phyloP scores from a whole-genome alignment of 2,888 invertebrate species.

The Brassicogethes aeneus region DNA sequence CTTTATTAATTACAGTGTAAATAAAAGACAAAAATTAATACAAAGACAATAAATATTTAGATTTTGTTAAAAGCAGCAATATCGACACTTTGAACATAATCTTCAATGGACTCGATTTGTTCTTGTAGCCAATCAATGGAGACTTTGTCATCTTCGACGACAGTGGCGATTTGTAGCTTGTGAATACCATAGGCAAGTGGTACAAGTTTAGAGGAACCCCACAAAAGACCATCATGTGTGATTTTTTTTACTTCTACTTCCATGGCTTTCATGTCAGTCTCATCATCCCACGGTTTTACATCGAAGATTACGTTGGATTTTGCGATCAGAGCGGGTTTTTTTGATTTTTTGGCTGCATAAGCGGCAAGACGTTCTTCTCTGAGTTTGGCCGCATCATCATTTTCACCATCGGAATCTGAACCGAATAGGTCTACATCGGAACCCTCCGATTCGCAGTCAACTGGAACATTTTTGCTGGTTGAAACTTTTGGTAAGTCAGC shows the following conservation, averaged over 20 bases:
- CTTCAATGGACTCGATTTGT: conserved; percentile 74
- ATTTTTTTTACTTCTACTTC: conserved; percentile 74
- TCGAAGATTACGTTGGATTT: conserved; percentile 93
- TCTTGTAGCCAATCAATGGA: conserved; percentile 83
- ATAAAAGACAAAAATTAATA: not conserved
- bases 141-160: conserved; percentile 94
- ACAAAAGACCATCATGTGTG: conserved; percentile 75
- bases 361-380: conserved; percentile 80
- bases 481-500: not conserved
- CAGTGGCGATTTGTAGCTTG: conserved; percentile 85
- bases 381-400: conserved; percentile 63
- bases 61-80: conserved; percentile 95
- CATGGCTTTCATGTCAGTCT: conserved; percentile 83
- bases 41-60: conserved; percentile 35
- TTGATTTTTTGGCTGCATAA: conserved; percentile 86
- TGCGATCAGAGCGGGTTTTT: conserved; percentile 83
- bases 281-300: conserved; percentile 90
- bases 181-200: conserved; percentile 88
- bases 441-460: conserved; percentile 43
- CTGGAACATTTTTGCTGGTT: conserved; percentile 6
- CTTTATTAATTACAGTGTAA: too few species aligned
- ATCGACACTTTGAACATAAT: conserved; percentile 85
- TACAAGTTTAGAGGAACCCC: conserved; percentile 89
- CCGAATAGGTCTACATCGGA: conserved; percentile 76
- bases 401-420: conserved; percentile 71